phyloP scores from a whole-genome alignment of 2,113 vertebrate genomes.

The Melierax canorus region DNA sequence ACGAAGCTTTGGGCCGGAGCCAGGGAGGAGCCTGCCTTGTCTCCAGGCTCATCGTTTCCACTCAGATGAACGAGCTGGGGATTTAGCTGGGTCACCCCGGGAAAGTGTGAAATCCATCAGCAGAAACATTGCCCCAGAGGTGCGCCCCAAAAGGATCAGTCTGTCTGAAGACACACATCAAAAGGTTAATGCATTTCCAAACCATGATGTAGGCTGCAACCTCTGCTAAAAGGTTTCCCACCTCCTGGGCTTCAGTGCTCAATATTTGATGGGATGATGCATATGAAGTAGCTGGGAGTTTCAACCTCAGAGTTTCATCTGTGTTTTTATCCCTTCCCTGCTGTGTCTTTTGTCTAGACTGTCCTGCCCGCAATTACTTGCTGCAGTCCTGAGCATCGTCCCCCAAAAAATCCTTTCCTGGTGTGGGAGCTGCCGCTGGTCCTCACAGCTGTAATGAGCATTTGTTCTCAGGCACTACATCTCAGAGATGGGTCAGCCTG shows the following conservation, averaged over 20 bases:
- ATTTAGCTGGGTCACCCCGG: not conserved
- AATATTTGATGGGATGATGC: conserved; percentile 2
- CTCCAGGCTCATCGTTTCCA: not conserved
- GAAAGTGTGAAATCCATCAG: not conserved
- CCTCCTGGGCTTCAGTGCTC: not conserved
- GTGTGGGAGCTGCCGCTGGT: not conserved
- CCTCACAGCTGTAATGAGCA: not conserved
- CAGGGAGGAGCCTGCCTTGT: not conserved
- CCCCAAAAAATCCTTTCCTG: not conserved
- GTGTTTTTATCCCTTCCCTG: not conserved
- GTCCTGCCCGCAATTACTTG: no score
- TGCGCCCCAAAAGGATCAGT: rapidly evolving
- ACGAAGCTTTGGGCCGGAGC: not conserved
- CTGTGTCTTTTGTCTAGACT: not conserved
- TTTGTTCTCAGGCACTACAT: not conserved
- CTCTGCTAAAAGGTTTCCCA: not conserved
- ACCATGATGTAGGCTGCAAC: not conserved
- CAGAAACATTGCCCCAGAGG: rapidly evolving
- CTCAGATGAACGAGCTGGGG: not conserved
- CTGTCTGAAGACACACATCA: not conserved
- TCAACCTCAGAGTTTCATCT: not conserved
- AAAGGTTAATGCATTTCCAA: not conserved
- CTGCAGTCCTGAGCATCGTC: not conserved
- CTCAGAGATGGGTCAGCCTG: not conserved
- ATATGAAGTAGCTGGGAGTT: not conserved